Base-by-base conservation (phyloP, 2,888 invertebrate species). In the Drosophila monieri region DNA sequence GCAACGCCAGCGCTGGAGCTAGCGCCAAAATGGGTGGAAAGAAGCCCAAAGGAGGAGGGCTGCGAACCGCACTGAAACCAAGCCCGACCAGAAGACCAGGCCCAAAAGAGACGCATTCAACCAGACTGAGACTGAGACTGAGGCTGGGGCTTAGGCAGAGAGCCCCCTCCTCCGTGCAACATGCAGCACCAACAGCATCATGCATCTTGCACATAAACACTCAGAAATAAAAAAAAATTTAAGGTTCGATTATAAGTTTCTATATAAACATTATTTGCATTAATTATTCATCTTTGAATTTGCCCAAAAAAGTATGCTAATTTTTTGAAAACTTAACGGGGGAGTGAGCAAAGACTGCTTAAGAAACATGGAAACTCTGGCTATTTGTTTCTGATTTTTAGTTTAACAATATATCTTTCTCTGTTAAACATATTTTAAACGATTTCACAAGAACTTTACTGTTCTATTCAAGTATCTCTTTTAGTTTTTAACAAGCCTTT, bases 31-130 rank as follows among this genome's bases (percentile, higher is more conserved):
- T 25, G 46, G 68, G 58, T 59, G 62, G 44, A 2, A 53, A 67
- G 58, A 46, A 37, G 67, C 54, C 6, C n/a, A 14, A n/a, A 35
- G 14, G 6, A 35, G 27, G 54, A 53, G 27, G 44, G 59, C 80
- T 77, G 64, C 62, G 84, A 78, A 80, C 84, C 78, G 65, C 76
- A 85, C 51, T 39, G 43, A 43, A 66, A 52, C 65, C 57, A 59
- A 62, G 18, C 62, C 62, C 67, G 6, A 30, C 57, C 58, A 48
- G 32, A 41, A 37, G 39, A 35, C 47, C 56, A 56, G 47, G 37
- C 56, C 47, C 46, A 56, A 49, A 46, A 64, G 62, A 51, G 65
- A 51, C 10, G 60, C 65, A 65, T 62, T 51, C 62, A 54, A 49
- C 66, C 71, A 68, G 53, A 35, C 61, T 48, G 43, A 48, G 71